Percentiles rank a stretch among this genome's conserved stretches.
These are phyloP conservation scores for Ctenicera cuprea DNA, from an alignment of 2,888 invertebrate species.

Conservation along the genomic window DNA sequence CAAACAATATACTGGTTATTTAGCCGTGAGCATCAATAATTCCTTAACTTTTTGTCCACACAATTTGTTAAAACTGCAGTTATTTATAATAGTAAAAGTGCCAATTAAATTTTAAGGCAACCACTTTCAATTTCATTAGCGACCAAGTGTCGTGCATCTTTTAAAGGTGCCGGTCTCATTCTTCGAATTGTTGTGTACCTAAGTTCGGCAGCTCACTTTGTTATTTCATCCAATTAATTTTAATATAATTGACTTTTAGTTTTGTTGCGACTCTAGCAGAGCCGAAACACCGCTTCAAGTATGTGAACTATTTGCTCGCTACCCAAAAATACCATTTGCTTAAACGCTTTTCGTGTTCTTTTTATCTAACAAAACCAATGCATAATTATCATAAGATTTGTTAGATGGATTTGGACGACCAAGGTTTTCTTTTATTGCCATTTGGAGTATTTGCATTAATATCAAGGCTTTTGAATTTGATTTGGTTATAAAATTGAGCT, in stretches of 20 bases:
- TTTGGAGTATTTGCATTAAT: conserved; percentile 1
- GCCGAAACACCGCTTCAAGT: conserved; percentile 35
- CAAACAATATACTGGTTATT: too few relatives aligned
- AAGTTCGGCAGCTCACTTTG: conserved; percentile 61
- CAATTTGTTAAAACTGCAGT: conserved; percentile 5
- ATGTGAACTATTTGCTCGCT: conserved; percentile 41
- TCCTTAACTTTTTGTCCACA: neutral
- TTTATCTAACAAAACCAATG: conserved; percentile 16
- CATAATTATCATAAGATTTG: conserved; percentile 3
- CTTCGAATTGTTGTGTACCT: conserved; percentile 47
- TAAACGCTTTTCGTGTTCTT: conserved; percentile 21
- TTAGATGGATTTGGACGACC: neutral
- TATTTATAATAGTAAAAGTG: conserved; percentile 35
- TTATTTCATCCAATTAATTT: conserved; percentile 68
- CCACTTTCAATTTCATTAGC: conserved; percentile 51
- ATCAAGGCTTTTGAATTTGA: conserved; percentile 7
- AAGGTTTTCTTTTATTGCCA: neutral
- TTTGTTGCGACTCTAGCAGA: conserved; percentile 53
- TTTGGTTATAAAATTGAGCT: neutral
- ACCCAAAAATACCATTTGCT: conserved; percentile 12
- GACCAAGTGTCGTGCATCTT: conserved; percentile 45
- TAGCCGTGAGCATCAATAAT: too few relatives aligned
- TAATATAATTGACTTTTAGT: conserved; percentile 68
- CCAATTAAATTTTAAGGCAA: conserved; percentile 47
- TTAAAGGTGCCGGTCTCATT: conserved; percentile 53